Conservation (phyloP, 2,888 invertebrate species). For the Eledone cirrhosa region DNA sequence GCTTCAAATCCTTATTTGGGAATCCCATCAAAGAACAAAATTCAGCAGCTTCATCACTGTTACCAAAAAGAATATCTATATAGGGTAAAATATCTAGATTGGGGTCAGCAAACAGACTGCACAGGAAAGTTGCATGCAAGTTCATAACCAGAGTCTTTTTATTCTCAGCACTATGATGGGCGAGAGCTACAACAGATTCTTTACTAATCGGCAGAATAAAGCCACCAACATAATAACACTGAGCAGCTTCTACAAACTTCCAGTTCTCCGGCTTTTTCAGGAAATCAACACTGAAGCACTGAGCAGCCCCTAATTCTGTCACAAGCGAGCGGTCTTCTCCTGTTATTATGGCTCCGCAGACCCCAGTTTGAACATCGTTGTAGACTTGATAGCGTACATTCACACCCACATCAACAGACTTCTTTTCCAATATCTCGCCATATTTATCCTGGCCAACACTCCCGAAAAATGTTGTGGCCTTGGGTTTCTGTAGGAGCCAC, state of each 20-base stretch:
- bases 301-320: slow-evolving; percentile 95
- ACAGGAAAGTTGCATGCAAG: slow-evolving; percentile 93
- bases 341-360: slow-evolving; percentile 94
- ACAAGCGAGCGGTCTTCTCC: slow-evolving; percentile 84
- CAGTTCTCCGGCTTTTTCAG: slow-evolving; percentile 79
- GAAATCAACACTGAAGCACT: slow-evolving; percentile 81
- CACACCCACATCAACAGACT: slow-evolving; percentile 82
- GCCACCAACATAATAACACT: slow-evolving; percentile 89
- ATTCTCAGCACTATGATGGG: slow-evolving; percentile 77
- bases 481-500: slow-evolving; percentile 87
- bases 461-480: slow-evolving; percentile 88
- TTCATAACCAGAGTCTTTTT: slow-evolving; percentile 89
- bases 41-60: slow-evolving; percentile 77
- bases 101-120: slow-evolving; percentile 83
- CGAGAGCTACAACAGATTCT: slow-evolving; percentile 83
- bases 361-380: slow-evolving; percentile 77
- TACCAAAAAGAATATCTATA: slow-evolving; percentile 93
- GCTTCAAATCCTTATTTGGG: slow-evolving; percentile 75
- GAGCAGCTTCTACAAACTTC: slow-evolving; percentile 78
- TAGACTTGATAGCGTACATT: slow-evolving; percentile 86
- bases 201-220: slow-evolving; percentile 97
- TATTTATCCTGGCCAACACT: slow-evolving; percentile 92
- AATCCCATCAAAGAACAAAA: slow-evolving; percentile 51
- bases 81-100: slow-evolving; percentile 85
- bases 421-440: slow-evolving; percentile 82